These are phyloP conservation scores for Labia minor DNA, from an alignment of 2,888 invertebrate species.

Conservation along the genomic window DNA sequence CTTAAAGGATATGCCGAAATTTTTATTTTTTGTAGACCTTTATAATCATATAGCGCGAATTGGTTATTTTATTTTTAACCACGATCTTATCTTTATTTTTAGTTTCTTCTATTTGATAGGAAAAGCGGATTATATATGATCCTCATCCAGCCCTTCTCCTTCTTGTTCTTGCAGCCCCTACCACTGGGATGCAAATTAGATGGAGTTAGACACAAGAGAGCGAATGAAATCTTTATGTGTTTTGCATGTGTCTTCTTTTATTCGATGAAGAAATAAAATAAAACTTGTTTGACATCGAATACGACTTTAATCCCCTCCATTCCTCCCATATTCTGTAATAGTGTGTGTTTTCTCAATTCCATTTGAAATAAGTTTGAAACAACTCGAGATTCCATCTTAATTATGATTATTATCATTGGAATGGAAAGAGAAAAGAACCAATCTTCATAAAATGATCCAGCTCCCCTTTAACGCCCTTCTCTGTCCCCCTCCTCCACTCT, in stretches of 20 bases:
- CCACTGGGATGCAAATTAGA: not conserved
- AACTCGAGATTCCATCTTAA: not conserved
- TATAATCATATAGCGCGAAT: too few relatives aligned
- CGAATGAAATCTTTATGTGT: conserved; percentile 8
- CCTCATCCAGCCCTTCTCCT: not conserved
- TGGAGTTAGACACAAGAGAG: not conserved
- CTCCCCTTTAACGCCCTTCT: not conserved
- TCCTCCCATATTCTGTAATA: not conserved
- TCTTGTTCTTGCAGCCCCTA: too few relatives aligned
- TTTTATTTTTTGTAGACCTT: too few relatives aligned
- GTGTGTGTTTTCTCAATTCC: not conserved
- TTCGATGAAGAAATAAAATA: not conserved
- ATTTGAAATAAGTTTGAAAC: not conserved
- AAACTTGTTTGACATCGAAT: conserved; percentile 13
- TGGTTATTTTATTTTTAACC: too few relatives aligned
- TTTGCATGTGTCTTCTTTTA: conserved; percentile 2
- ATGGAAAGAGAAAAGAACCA: not conserved
- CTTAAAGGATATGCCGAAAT: too few relatives aligned
- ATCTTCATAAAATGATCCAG: not conserved
- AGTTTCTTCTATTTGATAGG: too few relatives aligned
- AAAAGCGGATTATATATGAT: too few relatives aligned
- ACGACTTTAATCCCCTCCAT: not conserved
- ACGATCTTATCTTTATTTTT: too few relatives aligned
- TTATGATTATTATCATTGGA: not conserved
- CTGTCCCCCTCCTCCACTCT: not conserved